A percentile compares a stretch with the other conserved stretches of the same genome.
Evolutionary conservation across 37 sponge, comb jelly and placozoan species (phyloP).

Genomic region (Cladorhizidae sp.): DNA sequence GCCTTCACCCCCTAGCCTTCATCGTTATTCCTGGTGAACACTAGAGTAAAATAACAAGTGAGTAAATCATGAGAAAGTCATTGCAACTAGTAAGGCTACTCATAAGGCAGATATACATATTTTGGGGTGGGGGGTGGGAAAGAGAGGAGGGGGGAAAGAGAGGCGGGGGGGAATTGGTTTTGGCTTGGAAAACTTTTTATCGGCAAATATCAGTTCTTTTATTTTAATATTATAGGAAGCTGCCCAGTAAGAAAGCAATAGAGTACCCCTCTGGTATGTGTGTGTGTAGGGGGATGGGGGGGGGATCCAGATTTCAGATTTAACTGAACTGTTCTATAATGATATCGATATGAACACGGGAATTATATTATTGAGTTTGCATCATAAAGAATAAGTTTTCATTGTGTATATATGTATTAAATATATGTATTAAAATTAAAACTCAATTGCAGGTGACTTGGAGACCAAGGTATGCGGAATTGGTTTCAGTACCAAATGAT

Average conservation of each 20-base stretch:
- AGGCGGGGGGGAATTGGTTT: not conserved
- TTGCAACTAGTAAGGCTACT: too few relatives aligned
- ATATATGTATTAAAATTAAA: not conserved
- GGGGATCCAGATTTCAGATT: not conserved
- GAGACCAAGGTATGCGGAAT: slow-evolving; percentile 49
- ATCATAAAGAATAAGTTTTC: not conserved
- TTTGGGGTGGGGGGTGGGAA: too few relatives aligned
- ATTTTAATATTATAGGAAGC: too few relatives aligned
- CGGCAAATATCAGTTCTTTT: too few relatives aligned
- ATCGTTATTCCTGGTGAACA: too few relatives aligned
- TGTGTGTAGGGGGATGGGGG: not conserved
- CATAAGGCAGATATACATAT: too few relatives aligned
- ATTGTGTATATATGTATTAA: not conserved
- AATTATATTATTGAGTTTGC: not conserved
- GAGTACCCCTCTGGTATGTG: too few relatives aligned
- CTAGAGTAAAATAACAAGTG: too few relatives aligned
- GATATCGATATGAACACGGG: not conserved
- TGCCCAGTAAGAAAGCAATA: too few relatives aligned
- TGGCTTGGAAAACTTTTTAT: not conserved
- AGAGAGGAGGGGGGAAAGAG: not conserved
- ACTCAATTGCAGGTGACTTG: slow-evolving; percentile 31
- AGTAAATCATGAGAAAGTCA: too few relatives aligned
- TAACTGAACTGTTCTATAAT: not conserved
- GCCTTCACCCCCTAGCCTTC: too few relatives aligned
- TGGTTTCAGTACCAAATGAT: slow-evolving; percentile 23